A percentile compares a stretch with the other conserved stretches of the same genome.
phyloP scores from a whole-genome alignment of 2,113 vertebrate genomes.

The Calonectris borealis region DNA sequence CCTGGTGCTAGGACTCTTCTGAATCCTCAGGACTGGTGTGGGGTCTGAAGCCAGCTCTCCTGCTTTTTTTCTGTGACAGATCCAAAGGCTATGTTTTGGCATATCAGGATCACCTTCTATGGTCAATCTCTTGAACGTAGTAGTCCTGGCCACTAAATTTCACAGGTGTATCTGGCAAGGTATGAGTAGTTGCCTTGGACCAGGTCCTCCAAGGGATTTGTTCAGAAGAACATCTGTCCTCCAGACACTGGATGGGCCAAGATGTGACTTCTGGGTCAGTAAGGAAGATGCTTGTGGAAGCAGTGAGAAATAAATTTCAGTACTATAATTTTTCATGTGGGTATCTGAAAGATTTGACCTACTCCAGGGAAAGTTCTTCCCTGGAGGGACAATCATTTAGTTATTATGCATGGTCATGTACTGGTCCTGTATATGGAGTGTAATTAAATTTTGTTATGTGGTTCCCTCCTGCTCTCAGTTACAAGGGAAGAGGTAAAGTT shows the following conservation, averaged over 20 bases:
- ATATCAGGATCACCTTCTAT: not conserved
- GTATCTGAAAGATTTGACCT: not conserved
- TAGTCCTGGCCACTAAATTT: not conserved
- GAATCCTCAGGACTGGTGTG: not conserved
- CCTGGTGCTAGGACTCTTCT: not conserved
- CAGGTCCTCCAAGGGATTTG: not conserved
- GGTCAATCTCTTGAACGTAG: not conserved
- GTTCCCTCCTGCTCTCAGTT: not conserved
- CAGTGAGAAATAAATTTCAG: not conserved
- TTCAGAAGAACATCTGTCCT: not conserved
- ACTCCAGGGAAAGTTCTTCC: not conserved
- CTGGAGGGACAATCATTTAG: not conserved
- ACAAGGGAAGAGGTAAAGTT: not conserved
- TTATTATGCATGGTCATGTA: not conserved
- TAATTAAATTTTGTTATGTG: not conserved
- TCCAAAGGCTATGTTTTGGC: not conserved
- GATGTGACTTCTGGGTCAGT: not conserved
- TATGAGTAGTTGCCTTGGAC: not conserved
- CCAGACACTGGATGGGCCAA: not conserved
- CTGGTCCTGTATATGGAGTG: not conserved
- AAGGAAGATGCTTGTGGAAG: not conserved
- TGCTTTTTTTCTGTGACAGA: not conserved
- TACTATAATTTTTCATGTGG: fast-evolving
- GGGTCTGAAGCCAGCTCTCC: not conserved
- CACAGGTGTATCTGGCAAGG: not conserved